phyloP scores from a whole-genome alignment of 2,113 vertebrate genomes.

The Platanista minor region DNA sequence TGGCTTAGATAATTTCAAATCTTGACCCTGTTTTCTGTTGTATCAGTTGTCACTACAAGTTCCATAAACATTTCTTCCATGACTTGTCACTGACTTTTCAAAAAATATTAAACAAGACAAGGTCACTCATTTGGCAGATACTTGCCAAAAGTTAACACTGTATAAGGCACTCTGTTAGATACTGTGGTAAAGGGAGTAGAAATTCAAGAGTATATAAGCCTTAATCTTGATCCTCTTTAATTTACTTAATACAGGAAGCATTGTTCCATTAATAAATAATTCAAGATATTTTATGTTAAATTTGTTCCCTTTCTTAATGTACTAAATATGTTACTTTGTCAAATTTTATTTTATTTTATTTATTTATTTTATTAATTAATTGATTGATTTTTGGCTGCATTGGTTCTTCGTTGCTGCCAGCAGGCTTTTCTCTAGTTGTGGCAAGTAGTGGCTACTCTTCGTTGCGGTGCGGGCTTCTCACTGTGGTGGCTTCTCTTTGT shows the following conservation, averaged over 20 bases:
- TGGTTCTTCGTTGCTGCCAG: too few relatives aligned
- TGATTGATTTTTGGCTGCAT: too few relatives aligned
- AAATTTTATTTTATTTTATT: conserved; percentile 58
- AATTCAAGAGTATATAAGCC: not conserved
- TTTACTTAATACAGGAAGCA: not conserved
- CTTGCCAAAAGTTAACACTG: not conserved
- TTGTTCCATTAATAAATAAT: conserved; percentile 25
- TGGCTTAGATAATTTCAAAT: conserved; percentile 18
- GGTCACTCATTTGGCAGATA: not conserved
- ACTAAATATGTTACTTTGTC: conserved; percentile 41
- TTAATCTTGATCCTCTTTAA: not conserved
- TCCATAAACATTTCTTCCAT: not conserved
- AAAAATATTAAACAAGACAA: not conserved
- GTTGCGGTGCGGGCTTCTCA: too few relatives aligned
- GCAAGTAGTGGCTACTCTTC: too few relatives aligned
- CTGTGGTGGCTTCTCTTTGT: too few relatives aligned
- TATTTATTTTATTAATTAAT: too few relatives aligned
- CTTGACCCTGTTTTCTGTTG: not conserved
- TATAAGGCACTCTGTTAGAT: not conserved
- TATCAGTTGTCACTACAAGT: not conserved
- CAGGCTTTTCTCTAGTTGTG: too few relatives aligned
- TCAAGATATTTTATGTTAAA: not conserved
- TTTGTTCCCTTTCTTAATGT: conserved; percentile 22
- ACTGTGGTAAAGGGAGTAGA: not conserved
- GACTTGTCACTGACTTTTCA: not conserved